These are phyloP conservation scores for Synanthedon tipuliformis DNA, from an alignment of 2,888 invertebrate genomes.

Conservation along the genomic window DNA sequence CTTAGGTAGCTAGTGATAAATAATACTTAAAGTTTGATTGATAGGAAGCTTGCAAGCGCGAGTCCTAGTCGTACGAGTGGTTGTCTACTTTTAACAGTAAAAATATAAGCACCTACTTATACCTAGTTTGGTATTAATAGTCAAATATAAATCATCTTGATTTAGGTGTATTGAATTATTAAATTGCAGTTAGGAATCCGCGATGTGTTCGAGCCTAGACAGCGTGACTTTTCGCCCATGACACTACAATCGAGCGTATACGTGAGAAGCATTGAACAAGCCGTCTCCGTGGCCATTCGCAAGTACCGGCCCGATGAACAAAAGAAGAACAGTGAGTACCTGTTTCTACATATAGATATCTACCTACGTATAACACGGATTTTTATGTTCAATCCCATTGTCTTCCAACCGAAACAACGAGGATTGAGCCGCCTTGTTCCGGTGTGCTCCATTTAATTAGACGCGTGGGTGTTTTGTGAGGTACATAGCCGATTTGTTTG, in stretches of 20 bases:
- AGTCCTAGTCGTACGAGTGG: too few relatives aligned
- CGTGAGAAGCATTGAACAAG: conserved; percentile 86
- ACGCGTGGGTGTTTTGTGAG: conserved; percentile 12
- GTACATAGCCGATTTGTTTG: conserved; percentile 11
- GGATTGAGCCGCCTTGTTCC: conserved; percentile 24
- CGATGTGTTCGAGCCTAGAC: conserved; percentile 84
- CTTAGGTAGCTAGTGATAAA: too few relatives aligned
- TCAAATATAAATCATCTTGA: too few relatives aligned
- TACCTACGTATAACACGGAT: background rate
- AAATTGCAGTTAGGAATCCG: conserved; percentile 76
- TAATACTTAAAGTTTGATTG: too few relatives aligned
- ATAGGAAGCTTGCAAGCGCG: too few relatives aligned
- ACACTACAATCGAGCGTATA: conserved; percentile 81
- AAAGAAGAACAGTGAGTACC: conserved; percentile 61
- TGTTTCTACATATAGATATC: background rate
- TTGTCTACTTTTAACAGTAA: too few relatives aligned
- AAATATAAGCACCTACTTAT: too few relatives aligned
- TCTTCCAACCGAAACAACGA: background rate
- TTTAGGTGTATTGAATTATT: background rate
- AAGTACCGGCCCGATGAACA: conserved; percentile 76
- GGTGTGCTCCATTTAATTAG: conserved; percentile 52
- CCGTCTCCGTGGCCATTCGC: conserved; percentile 84
- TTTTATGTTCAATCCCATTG: background rate
- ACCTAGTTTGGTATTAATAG: too few relatives aligned
- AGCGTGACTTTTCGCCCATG: conserved; percentile 83